A percentile compares a stretch with the other conserved stretches of the same genome.
Conservation (phyloP, 2,113 vertebrate species). For the Neogobius melanostomus region DNA sequence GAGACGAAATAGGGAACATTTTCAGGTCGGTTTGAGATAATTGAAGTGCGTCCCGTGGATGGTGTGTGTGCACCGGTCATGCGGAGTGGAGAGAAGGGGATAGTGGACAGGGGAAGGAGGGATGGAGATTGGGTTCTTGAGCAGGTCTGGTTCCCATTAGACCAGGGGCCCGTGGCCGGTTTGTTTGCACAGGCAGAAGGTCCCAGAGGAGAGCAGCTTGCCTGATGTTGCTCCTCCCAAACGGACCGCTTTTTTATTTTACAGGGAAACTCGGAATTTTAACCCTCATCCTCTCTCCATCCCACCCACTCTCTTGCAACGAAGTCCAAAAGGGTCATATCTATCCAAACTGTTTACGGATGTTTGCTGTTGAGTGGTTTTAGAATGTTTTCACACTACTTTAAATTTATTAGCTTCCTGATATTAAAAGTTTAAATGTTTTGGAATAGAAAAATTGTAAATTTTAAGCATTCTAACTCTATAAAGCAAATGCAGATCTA, state of each 20-base stretch:
- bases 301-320: conserved; percentile 63
- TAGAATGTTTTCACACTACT: conserved; percentile 41
- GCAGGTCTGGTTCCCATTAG: conserved; percentile 83
- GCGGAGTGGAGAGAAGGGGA: neutral
- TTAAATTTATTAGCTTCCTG: neutral
- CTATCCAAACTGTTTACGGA: conserved; percentile 69
- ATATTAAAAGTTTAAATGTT: too few relatives aligned
- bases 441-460: too few relatives aligned
- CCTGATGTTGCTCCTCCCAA: conserved; percentile 69
- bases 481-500: too few relatives aligned
- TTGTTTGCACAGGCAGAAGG: conserved; percentile 75
- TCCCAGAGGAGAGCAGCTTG: conserved; percentile 72
- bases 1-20: conserved; percentile 64
- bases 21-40: conserved; percentile 82
- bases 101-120: conserved; percentile 24
- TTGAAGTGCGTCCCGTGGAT: conserved; percentile 75
- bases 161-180: conserved; percentile 66
- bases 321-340: conserved; percentile 50
- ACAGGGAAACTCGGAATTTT: conserved; percentile 64
- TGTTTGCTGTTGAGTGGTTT: conserved; percentile 68
- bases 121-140: conserved; percentile 53
- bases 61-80: conserved; percentile 56
- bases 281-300: conserved; percentile 33
- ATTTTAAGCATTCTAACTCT: too few relatives aligned
- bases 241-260: conserved; percentile 25